Evolutionary conservation across 2,888 invertebrate species (phyloP), one percentile per base, ranked within the genome.

Genomic region (Carpatolechia fugitivella): DNA sequence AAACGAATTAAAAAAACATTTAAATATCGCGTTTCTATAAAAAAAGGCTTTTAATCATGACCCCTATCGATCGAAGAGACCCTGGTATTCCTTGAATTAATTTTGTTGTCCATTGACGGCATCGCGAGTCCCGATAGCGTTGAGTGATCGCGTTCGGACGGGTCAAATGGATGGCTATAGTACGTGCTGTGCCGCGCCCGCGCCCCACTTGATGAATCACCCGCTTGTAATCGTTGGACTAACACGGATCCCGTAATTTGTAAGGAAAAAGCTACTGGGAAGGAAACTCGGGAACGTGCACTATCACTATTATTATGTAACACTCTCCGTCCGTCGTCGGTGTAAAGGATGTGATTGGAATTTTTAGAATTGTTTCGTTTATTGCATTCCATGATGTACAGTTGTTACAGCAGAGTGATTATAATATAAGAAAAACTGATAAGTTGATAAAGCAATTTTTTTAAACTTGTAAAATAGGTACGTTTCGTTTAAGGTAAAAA

Each of bases 151-250:
- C 74, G 72, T 72, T 72, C 69, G 68, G 74, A 80, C 77, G 80
- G 78, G 79, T 64, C 62, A 68, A 78, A 87, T 86, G 80, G 86
- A 89, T 86, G 86, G 76, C 75, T 67, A 71, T 67, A 79, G 70
- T 80, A 88, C 88, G 88, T 89, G 87, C 82, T 72, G 66, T 72
- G 77, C 74, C 70, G 68, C 69, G 70, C 56, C 72, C 73, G 72
- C 76, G 76, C 72, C 72, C 62, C 52, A 70, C 65, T 75, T 87
- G 87, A 88, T 85, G 82, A 84, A 88, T 87, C 82, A 82, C 67
- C 77, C 75, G 74, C 84, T 85, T 86, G 86, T 86, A 87, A 87
- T 88, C 85, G 85, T 70, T 76, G 76, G 75, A 80, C 82, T 85
- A 81, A 85, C 85, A 85, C 79, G 78, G 78, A 76, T 77, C 76